Conservation (phyloP, 2,888 invertebrate species). For the Dicyrtomina minuta region DNA sequence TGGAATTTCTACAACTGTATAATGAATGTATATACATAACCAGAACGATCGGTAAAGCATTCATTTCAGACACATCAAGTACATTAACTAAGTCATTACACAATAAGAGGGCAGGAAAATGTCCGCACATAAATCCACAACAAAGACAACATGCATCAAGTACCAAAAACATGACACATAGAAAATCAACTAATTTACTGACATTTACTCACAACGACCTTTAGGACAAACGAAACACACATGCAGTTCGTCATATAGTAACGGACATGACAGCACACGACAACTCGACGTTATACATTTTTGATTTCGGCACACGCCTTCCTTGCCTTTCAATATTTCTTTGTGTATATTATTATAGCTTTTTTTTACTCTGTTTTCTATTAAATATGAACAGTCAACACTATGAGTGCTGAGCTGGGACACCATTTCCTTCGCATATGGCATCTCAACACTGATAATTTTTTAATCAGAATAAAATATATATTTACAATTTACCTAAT, state of each 20-base stretch:
- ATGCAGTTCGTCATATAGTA: constrained; percentile 4
- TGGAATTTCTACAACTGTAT: neutral
- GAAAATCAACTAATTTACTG: neutral
- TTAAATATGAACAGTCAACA: too few relatives aligned
- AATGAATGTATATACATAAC: neutral
- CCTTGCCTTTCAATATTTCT: neutral
- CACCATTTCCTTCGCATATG: neutral
- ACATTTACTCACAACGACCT: neutral
- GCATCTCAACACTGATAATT: neutral
- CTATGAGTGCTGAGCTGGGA: neutral
- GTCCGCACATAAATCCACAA: constrained; percentile 38
- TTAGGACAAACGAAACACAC: constrained; percentile 2
- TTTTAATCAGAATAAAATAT: neutral
- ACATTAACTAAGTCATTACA: neutral
- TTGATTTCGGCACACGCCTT: neutral
- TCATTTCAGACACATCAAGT: neutral
- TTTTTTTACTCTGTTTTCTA: neutral
- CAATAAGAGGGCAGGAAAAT: constrained; percentile 32
- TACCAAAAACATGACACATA: constrained; percentile 6
- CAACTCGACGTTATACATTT: neutral
- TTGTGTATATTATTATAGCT: neutral
- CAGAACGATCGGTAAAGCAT: constrained; percentile 10
- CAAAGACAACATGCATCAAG: constrained; percentile 3
- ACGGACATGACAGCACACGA: constrained; percentile 30
- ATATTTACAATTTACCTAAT: neutral